Base-by-base conservation (phyloP, 2,113 vertebrate genomes). In the Eclectus roratus region DNA sequence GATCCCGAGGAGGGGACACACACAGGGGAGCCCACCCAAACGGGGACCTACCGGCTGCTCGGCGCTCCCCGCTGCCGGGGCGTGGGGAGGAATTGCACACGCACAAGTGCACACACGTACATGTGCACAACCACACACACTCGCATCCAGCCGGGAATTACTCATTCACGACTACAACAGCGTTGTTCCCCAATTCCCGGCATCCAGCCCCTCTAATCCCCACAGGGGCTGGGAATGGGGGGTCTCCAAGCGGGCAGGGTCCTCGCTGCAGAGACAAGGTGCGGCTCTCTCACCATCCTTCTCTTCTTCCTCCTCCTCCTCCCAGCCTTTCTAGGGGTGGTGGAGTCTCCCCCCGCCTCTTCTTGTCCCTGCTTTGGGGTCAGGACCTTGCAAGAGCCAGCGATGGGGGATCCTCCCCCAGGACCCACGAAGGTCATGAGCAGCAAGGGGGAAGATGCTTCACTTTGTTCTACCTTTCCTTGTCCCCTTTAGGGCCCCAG, bases 401-500 rank as follows among this genome's bases (percentile, higher is more conserved):
- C 3, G 0, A 5, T 10, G 71, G 53, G 19, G 13, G 39, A 44
- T 46, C 25, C n/a, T 21, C 18, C 7, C 10, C 47, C 14, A 1
- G 7, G 13, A 14, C 12, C 50, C 60, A 3, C 1, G 9, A 55
- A 72, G 72, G 46, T n/a, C 47, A 10, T 8, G 49, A 68, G 33
- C 41, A 27, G 63, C 39, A 13, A 2, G 0, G n/a, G 8, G 24
- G 27, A 63, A 47, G 78, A 46, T 46, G 33, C 37, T 61, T 33
- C 0, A 2, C 15, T 53, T 10, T 4, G 1, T 17, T 29, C 3
- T 3, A 0, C 35, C 52, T 58, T 24, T 10, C 13, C 56, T 58
- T 24, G 56, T 58, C 14, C 9, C 13, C 56, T 35, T 35, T 35
- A 35, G 33, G 43, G 9, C 23, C 71, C 4, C 2, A 6, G 63